Evolutionary conservation across 2,797 vertebrate species (phyloP).

Genomic region (Ctenopoma kingsleyae): DNA sequence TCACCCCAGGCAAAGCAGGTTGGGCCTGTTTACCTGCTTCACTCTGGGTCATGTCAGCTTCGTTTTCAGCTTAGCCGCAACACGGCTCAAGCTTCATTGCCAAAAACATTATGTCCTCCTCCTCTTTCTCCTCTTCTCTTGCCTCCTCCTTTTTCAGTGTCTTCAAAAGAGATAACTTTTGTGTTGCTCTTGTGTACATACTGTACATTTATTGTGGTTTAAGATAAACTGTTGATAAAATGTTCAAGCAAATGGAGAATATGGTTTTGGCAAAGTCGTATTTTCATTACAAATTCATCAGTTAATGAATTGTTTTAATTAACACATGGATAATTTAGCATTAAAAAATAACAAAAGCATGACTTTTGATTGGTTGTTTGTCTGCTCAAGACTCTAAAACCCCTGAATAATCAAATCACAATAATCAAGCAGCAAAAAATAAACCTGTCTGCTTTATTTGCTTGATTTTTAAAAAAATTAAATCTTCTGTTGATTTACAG

Average conservation of each 20-base stretch:
- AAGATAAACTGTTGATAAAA: constrained; percentile 14
- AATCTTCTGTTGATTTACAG: background rate
- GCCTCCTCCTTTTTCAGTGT: constrained; percentile 1
- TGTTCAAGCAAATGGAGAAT: background rate
- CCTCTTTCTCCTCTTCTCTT: constrained; percentile 16
- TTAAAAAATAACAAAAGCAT: no score
- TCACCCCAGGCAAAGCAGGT: constrained; percentile 85
- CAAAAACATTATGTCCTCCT: constrained; percentile 61
- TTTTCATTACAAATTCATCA: background rate
- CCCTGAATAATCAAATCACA: background rate
- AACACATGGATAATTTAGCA: background rate
- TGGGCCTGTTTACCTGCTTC: constrained; percentile 86
- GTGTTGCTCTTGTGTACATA: constrained; percentile 2
- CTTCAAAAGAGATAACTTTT: constrained; percentile 21
- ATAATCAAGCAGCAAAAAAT: background rate
- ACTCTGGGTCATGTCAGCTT: constrained; percentile 85
- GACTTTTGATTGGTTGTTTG: background rate
- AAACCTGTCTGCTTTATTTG: background rate
- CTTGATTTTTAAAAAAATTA: no score
- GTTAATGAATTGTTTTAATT: background rate
- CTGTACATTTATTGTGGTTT: background rate
- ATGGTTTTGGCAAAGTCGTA: no score
- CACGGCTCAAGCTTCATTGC: constrained; percentile 73
- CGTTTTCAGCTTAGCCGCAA: constrained; percentile 81
- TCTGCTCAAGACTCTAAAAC: background rate